These are phyloP conservation scores for Protonibea diacanthus DNA, from an alignment of 2,797 vertebrate genomes.

Conservation along the genomic window DNA sequence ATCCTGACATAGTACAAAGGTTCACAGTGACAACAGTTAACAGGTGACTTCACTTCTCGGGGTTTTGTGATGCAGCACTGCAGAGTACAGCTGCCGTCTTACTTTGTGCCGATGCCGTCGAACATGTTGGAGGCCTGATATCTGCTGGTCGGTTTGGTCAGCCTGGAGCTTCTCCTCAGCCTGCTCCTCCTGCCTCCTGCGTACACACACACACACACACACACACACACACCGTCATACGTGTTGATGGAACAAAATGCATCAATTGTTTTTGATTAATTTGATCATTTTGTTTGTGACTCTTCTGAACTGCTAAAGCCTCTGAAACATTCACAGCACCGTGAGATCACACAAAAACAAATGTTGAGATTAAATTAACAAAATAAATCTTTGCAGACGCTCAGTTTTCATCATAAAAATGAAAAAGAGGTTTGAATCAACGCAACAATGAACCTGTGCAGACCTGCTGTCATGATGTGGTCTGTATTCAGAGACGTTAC, in stretches of 20 bases:
- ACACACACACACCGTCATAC: not conserved
- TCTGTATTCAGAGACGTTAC: too few relatives aligned
- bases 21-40: too few relatives aligned
- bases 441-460: too few relatives aligned
- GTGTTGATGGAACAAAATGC: not conserved
- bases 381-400: not conserved
- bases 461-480: too few relatives aligned
- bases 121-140: constrained; percentile 44
- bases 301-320: too few relatives aligned
- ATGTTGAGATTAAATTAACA: not conserved
- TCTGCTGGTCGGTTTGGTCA: constrained; percentile 30
- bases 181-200: constrained; percentile 14
- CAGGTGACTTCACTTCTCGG: too few relatives aligned
- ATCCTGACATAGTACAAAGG: too few relatives aligned
- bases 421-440: too few relatives aligned
- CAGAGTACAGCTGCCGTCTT: constrained; percentile 7
- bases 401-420: not conserved
- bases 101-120: constrained; percentile 45
- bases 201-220: not conserved
- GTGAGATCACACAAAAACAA: not conserved
- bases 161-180: constrained; percentile 56
- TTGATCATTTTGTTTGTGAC: too few relatives aligned
- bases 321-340: too few relatives aligned
- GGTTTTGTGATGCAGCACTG: too few relatives aligned
- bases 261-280: too few relatives aligned